Percentiles rank a stretch among this genome's conserved stretches.
Conservation (phyloP, 2,113 vertebrate species). For the Chionis minor region DNA sequence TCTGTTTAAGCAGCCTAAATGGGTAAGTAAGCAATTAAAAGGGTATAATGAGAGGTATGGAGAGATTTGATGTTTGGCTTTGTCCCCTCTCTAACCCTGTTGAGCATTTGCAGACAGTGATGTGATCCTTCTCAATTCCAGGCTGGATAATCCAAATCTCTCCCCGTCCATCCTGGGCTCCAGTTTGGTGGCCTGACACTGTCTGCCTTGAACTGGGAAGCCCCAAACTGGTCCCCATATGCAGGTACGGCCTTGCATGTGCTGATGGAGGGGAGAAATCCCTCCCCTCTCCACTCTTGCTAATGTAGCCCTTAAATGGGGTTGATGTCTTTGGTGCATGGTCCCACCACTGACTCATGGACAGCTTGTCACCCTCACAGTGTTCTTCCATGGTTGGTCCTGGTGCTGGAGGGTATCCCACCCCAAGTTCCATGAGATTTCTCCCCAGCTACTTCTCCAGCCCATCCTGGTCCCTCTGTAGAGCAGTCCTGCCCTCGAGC, state of each 20-base stretch:
- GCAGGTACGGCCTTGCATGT: neutral
- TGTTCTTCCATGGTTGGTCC: too few relatives aligned
- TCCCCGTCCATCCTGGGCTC: neutral
- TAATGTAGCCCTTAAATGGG: neutral
- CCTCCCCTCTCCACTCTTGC: neutral
- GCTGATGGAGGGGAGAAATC: neutral
- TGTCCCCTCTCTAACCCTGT: too few relatives aligned
- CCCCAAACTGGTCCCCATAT: neutral
- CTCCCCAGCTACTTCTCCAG: neutral
- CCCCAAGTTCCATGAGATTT: too few relatives aligned
- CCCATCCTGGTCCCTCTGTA: rapidly evolving
- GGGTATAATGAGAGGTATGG: neutral
- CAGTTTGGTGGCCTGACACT: neutral
- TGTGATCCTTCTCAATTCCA: neutral
- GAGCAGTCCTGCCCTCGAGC: neutral
- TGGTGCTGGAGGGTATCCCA: neutral
- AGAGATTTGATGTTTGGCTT: neutral
- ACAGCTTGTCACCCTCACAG: neutral
- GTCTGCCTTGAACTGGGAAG: neutral
- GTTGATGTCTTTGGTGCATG: neutral
- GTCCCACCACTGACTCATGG: neutral
- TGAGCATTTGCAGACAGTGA: neutral
- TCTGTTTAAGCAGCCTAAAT: neutral
- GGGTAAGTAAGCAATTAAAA: neutral
- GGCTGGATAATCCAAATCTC: neutral